Conservation (phyloP, 1,140 invertebrate genomes). For the Rhagoletis pomonella region DNA sequence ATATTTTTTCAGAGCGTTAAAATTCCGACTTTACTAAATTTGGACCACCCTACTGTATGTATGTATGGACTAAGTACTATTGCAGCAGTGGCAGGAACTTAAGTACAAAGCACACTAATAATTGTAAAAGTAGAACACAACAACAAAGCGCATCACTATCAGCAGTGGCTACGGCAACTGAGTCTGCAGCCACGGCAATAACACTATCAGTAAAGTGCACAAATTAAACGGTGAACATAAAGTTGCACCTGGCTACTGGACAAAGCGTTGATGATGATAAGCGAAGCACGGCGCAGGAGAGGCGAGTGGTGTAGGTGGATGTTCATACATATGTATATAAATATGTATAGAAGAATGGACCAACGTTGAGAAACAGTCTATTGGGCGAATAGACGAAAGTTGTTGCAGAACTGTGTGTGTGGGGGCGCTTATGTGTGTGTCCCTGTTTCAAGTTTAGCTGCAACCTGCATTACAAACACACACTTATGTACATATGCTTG, state of each 20-base stretch:
- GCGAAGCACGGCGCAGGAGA: not conserved
- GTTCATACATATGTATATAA: too few species aligned
- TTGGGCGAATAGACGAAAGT: not conserved
- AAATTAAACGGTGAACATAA: slow-evolving; percentile 46
- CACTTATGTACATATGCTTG: too few species aligned
- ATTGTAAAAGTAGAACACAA: slow-evolving; percentile 44
- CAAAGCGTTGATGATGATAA: slow-evolving; percentile 29
- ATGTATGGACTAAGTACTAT: too few species aligned
- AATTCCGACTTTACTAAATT: too few species aligned
- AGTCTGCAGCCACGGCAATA: not conserved
- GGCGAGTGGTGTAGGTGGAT: not conserved
- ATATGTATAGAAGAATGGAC: too few species aligned
- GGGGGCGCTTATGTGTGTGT: not conserved
- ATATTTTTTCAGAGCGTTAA: too few species aligned
- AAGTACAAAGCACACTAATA: slow-evolving; percentile 31
- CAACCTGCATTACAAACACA: not conserved
- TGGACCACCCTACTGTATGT: too few species aligned
- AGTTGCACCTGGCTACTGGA: slow-evolving; percentile 43
- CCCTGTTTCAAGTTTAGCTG: not conserved
- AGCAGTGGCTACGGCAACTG: not conserved
- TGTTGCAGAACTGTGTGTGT: not conserved
- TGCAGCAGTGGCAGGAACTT: not conserved
- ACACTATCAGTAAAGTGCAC: slow-evolving; percentile 32
- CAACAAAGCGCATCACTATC: not conserved
- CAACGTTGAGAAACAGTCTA: too few species aligned